These are phyloP conservation scores for Zeugodacus cucurbitae DNA, from an alignment of 1,140 invertebrate species.

Conservation along the genomic window DNA sequence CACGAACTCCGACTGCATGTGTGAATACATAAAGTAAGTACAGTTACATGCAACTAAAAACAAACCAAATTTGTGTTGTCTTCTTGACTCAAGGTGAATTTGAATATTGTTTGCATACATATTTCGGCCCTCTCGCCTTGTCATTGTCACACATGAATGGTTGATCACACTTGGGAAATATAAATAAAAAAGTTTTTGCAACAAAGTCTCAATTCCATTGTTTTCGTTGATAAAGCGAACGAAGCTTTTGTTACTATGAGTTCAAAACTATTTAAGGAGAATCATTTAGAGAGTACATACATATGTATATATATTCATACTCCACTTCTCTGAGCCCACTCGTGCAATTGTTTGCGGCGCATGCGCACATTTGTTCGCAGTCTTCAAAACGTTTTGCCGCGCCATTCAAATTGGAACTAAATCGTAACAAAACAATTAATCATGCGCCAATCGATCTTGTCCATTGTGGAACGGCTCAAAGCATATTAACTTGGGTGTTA, in stretches of 20 bases:
- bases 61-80: background rate
- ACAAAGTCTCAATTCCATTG: background rate
- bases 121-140: background rate
- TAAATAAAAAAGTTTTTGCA: background rate
- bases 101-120: slow-evolving; percentile 19
- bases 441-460: background rate
- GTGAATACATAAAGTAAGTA: background rate
- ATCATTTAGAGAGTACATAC: no score
- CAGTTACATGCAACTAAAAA: background rate
- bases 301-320: no score
- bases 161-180: background rate
- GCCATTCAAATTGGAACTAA: background rate
- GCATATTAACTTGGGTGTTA: background rate
- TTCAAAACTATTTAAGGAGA: no score
- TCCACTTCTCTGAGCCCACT: no score
- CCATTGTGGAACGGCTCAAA: background rate
- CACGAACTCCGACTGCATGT: background rate
- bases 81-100: slow-evolving; percentile 14
- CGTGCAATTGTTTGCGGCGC: no score
- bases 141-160: background rate
- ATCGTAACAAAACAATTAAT: slow-evolving; percentile 19
- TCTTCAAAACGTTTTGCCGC: background rate
- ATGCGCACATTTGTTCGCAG: background rate
- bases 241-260: no score
- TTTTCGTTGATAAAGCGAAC: background rate